A percentile compares a stretch with the other conserved stretches of the same genome.
phyloP scores from a whole-genome alignment of 1,140 invertebrate genomes.

The Eriocheir sinensis region DNA sequence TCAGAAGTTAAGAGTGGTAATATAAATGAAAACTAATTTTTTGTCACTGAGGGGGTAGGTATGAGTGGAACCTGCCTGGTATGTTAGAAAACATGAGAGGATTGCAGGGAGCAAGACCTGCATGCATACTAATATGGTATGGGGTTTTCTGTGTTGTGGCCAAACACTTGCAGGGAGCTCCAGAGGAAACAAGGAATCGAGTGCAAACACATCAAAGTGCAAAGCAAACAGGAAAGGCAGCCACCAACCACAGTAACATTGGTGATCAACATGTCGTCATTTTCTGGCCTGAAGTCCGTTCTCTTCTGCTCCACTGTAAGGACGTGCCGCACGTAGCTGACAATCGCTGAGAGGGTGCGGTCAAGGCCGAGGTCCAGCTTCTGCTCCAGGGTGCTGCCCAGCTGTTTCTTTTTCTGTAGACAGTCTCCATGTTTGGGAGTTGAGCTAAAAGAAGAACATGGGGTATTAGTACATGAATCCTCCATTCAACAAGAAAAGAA shows the following conservation, averaged over 20 bases:
- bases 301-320: slow-evolving; percentile 97
- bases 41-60: too few relatives aligned
- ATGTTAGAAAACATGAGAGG: too few relatives aligned
- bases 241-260: slow-evolving; percentile 79
- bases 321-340: slow-evolving; percentile 95
- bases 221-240: background rate
- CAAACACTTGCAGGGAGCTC: too few relatives aligned
- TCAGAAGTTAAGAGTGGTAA: too few relatives aligned
- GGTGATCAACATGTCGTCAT: slow-evolving; percentile 81
- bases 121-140: too few relatives aligned
- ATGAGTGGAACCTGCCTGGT: too few relatives aligned
- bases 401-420: slow-evolving; percentile 91
- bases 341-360: slow-evolving; percentile 91
- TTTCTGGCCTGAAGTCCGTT: slow-evolving; percentile 96
- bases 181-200: too few relatives aligned
- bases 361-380: slow-evolving; percentile 96
- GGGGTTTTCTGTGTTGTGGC: too few relatives aligned
- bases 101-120: too few relatives aligned
- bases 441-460: slow-evolving; percentile 85
- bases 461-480: background rate
- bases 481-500: background rate
- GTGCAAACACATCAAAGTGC: too few relatives aligned
- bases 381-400: slow-evolving; percentile 93
- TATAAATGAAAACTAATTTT: too few relatives aligned
- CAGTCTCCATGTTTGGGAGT: slow-evolving; percentile 94